Evolutionary conservation across 1,140 invertebrate species (phyloP).

Genomic region (Drosophila leontia): DNA sequence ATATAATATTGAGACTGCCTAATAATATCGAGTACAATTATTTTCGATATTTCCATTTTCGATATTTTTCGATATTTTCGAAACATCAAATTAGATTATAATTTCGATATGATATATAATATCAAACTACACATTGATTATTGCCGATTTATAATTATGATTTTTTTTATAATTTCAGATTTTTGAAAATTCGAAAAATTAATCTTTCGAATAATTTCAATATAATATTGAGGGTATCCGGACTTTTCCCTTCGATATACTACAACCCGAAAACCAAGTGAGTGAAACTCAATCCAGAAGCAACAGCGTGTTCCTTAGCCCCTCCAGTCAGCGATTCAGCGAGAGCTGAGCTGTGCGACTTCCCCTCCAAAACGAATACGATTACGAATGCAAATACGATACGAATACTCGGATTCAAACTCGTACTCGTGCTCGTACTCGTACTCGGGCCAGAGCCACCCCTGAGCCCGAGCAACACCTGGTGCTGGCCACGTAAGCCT

Average conservation of each 20-base stretch:
- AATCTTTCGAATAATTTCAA: not conserved
- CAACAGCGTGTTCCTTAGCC: not conserved
- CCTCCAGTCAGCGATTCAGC: conserved; percentile 52
- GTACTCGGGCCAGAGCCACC: conserved; percentile 3
- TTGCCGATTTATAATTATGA: not conserved
- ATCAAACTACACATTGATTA: no score
- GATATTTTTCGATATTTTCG: no score
- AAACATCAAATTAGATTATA: no score
- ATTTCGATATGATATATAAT: no score
- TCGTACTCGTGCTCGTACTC: not conserved
- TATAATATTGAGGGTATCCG: not conserved
- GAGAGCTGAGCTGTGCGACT: conserved; percentile 38
- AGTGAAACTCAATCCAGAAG: not conserved
- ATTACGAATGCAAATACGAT: not conserved
- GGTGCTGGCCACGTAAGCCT: conserved; percentile 45
- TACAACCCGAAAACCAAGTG: no score
- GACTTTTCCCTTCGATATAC: not conserved
- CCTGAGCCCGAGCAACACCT: conserved; percentile 16
- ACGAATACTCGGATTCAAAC: not conserved
- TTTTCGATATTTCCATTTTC: no score
- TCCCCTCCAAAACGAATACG: conserved; percentile 14
- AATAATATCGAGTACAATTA: no score
- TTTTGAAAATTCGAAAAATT: not conserved
- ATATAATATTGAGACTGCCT: no score
- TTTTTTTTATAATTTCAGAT: not conserved